Conservation (phyloP, 2,113 vertebrate genomes). For the Platycercus adscitus region DNA sequence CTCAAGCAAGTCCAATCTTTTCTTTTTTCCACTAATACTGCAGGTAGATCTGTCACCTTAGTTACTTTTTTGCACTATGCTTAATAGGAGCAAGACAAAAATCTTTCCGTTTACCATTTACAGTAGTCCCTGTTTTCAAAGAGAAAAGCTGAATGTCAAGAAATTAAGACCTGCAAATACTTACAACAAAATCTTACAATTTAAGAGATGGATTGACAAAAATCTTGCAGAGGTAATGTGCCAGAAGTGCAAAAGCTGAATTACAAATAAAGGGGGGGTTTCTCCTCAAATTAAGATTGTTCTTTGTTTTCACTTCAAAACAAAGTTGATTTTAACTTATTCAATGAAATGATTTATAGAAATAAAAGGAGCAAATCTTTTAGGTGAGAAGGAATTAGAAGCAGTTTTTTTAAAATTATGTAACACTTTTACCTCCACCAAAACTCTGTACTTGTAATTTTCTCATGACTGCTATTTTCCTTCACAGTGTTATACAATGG, state of each 20-base stretch:
- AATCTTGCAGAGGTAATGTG: neutral
- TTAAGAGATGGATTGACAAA: neutral
- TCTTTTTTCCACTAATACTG: neutral
- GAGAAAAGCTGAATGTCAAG: neutral
- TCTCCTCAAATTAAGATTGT: neutral
- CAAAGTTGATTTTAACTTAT: neutral
- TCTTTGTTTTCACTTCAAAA: neutral
- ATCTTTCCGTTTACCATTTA: neutral
- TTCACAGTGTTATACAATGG: neutral
- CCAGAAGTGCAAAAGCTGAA: neutral
- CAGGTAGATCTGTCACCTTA: neutral
- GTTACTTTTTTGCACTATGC: neutral
- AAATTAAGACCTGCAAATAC: neutral
- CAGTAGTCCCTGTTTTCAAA: neutral
- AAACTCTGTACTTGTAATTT: neutral
- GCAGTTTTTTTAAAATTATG: neutral
- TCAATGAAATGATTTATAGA: neutral
- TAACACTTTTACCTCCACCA: neutral
- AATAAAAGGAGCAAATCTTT: neutral
- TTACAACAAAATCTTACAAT: neutral
- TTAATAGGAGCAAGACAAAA: neutral
- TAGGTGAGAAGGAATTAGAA: neutral
- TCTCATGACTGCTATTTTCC: neutral
- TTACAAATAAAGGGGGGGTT: neutral
- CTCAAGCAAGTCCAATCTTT: neutral